Evolutionary conservation across 2,113 vertebrate species (phyloP).

Genomic region (Pyxicephalus adspersus): DNA sequence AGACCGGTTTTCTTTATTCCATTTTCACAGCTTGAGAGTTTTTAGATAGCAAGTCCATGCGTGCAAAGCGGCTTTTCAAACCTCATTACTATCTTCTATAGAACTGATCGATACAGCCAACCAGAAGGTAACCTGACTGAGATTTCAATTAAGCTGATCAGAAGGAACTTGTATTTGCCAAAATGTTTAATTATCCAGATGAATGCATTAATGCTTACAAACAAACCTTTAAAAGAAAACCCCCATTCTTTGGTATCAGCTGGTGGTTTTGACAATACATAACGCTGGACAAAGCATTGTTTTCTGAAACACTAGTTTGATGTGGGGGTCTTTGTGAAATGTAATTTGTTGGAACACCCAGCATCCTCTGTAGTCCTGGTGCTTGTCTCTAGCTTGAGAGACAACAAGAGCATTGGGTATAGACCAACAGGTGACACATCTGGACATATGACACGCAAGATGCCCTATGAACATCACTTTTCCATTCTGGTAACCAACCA

Average conservation of each 20-base stretch:
- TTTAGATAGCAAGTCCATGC: slow-evolving; percentile 32
- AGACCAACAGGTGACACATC: background rate
- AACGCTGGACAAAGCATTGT: no score
- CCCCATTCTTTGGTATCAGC: background rate
- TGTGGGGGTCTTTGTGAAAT: no score
- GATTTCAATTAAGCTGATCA: slow-evolving; percentile 32
- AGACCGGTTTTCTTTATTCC: slow-evolving; percentile 8
- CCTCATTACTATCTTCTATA: slow-evolving; percentile 24
- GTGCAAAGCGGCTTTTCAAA: slow-evolving; percentile 24
- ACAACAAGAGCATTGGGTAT: background rate
- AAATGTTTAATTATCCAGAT: slow-evolving; percentile 41
- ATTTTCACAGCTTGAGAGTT: slow-evolving; percentile 31
- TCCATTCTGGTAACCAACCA: no score
- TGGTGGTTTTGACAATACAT: background rate
- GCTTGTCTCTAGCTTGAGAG: no score
- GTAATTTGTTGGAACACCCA: no score
- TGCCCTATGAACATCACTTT: no score
- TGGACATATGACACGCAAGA: no score
- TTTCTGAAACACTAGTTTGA: no score
- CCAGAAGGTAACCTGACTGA: background rate
- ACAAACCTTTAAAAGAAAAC: background rate
- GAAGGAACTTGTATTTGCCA: slow-evolving; percentile 17
- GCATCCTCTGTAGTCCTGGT: no score
- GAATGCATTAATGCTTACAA: slow-evolving; percentile 17
- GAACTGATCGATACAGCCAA: slow-evolving; percentile 23